These are phyloP conservation scores for Apodemia hepburni DNA, from an alignment of 2,888 invertebrate species.

Conservation along the genomic window DNA sequence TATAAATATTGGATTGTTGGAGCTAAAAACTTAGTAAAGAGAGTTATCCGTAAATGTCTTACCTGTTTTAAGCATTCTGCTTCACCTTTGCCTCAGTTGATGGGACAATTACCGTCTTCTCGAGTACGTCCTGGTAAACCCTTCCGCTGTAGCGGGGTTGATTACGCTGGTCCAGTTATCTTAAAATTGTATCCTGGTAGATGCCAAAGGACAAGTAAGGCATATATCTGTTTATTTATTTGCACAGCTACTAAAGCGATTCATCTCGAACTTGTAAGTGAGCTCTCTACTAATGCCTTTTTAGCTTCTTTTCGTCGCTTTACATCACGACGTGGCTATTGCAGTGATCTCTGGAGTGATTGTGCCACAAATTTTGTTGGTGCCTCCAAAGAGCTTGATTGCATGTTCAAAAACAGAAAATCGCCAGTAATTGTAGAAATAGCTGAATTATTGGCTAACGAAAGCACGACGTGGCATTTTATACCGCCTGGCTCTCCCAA, in stretches of 20 bases:
- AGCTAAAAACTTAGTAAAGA: too few species aligned
- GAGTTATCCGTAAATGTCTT: background rate
- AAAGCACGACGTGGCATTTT: too few species aligned
- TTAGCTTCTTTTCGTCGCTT: background rate
- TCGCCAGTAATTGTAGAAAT: too few species aligned
- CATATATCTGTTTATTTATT: background rate
- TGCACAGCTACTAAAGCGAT: background rate
- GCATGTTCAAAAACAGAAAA: slow-evolving; percentile 4
- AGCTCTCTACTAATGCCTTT: background rate
- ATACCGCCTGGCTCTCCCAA: too few species aligned
- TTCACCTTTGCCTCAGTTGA: background rate
- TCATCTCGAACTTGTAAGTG: background rate
- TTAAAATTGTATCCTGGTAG: background rate
- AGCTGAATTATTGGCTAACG: too few species aligned
- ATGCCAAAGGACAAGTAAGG: background rate
- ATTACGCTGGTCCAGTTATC: background rate
- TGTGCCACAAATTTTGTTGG: slow-evolving; percentile 15
- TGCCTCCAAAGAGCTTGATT: slow-evolving; percentile 1
- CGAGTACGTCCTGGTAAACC: background rate
- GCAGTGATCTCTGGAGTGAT: slow-evolving; percentile 14
- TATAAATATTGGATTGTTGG: too few species aligned
- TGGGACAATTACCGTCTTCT: background rate
- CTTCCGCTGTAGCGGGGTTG: background rate
- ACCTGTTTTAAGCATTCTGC: background rate
- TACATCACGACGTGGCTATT: slow-evolving; percentile 3